Percentiles rank a stretch among this genome's conserved stretches.
These are phyloP conservation scores for Cygnus buccinator DNA, from an alignment of 2,113 vertebrate genomes.

Conservation along the genomic window DNA sequence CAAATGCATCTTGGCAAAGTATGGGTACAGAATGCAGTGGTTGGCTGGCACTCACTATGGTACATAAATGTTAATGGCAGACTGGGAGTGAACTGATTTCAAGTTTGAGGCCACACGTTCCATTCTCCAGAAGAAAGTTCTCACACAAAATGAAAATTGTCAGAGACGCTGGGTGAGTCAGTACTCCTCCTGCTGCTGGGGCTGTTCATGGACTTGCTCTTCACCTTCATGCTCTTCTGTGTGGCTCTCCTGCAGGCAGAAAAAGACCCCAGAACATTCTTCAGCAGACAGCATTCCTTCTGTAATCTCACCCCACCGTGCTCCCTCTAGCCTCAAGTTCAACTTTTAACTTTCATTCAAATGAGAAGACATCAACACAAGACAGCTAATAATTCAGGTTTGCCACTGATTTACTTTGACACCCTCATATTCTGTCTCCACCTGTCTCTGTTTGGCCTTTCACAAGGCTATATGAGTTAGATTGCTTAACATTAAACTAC, in stretches of 20 bases:
- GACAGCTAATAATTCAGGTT: background rate
- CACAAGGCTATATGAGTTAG: background rate
- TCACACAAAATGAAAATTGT: constrained; percentile 82
- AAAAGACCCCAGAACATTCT: background rate
- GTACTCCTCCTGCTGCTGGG: constrained; percentile 93
- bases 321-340: background rate
- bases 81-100: constrained; percentile 79
- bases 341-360: background rate
- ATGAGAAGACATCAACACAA: background rate
- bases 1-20: constrained; percentile 81
- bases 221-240: constrained; percentile 89
- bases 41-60: constrained; percentile 84
- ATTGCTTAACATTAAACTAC: background rate
- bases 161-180: constrained; percentile 80
- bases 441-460: background rate
- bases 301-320: rapidly evolving
- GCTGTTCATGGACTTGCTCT: constrained; percentile 84
- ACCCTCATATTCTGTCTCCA: background rate
- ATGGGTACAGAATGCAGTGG: constrained; percentile 81
- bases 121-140: constrained; percentile 88
- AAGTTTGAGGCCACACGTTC: constrained; percentile 87
- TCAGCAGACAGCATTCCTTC: background rate
- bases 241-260: constrained; percentile 84
- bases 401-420: background rate
- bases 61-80: constrained; percentile 79